phyloP scores from a whole-genome alignment of 2,888 invertebrate species.

The Escarpia spicata region DNA sequence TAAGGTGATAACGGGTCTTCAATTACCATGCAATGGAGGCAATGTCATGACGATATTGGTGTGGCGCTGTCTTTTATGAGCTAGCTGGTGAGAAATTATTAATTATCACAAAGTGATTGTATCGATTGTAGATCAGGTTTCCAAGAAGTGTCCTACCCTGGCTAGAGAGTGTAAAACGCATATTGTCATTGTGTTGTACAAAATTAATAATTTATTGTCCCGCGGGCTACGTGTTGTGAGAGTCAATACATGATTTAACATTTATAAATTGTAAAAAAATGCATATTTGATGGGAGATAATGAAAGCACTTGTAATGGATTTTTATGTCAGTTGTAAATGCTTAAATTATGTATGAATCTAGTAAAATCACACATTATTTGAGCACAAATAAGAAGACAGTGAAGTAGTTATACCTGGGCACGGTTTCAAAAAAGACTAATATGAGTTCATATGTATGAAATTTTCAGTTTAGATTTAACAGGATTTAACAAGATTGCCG shows the following conservation, averaged over 20 bases:
- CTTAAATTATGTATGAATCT: constrained; percentile 1
- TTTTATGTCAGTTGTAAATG: background rate
- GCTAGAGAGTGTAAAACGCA: background rate
- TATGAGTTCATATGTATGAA: too few species aligned
- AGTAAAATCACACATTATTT: background rate
- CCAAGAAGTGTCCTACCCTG: background rate
- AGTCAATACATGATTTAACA: background rate
- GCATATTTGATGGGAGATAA: background rate
- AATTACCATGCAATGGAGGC: background rate
- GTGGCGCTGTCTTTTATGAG: background rate
- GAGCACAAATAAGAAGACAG: background rate
- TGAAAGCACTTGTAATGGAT: background rate
- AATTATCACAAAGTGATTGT: background rate
- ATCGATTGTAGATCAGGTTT: background rate
- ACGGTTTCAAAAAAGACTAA: background rate
- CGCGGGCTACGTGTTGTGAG: background rate
- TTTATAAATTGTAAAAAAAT: background rate
- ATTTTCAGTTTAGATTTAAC: too few species aligned
- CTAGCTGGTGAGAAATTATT: background rate
- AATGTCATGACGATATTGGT: background rate
- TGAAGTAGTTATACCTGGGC: background rate
- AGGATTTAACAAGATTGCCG: too few species aligned
- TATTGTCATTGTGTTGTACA: background rate
- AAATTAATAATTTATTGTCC: background rate
- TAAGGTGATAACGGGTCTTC: background rate